Evolutionary conservation across 2,888 invertebrate genomes (phyloP).

Genomic region (Psylliodes chrysocephalus): DNA sequence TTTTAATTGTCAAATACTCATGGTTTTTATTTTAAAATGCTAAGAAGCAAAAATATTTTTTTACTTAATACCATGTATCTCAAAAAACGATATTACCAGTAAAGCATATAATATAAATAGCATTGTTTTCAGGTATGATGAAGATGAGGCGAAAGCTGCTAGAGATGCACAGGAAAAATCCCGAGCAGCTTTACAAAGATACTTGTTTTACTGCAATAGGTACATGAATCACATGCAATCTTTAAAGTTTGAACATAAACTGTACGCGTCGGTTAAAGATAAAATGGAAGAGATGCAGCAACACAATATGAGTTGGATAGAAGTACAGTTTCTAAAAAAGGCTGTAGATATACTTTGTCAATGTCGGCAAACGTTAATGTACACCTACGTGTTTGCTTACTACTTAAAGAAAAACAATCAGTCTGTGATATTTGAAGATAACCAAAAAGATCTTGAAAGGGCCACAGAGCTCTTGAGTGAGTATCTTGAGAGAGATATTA

Average conservation of each 20-base stretch:
- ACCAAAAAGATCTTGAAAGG: conserved; percentile 97
- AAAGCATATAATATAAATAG: too few relatives aligned
- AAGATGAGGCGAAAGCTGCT: conserved; percentile 96
- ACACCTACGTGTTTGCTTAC: conserved; percentile 99
- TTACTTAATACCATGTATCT: too few relatives aligned
- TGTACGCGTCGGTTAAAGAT: conserved; percentile 94
- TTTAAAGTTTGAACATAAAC: conserved; percentile 96
- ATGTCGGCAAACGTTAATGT: conserved; percentile 98
- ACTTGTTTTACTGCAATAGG: conserved; percentile 93
- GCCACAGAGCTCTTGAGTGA: conserved; percentile 99
- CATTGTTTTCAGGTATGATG: conserved; percentile 91
- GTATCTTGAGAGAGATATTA: conserved; percentile 97
- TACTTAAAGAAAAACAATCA: conserved; percentile 98
- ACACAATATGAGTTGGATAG: conserved; percentile 99
- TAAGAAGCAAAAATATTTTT: too few relatives aligned
- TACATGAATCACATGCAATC: conserved; percentile 99
- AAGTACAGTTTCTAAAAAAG: conserved; percentile 98
- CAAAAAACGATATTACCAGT: too few relatives aligned
- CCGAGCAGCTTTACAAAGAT: conserved; percentile 95
- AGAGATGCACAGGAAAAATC: conserved; percentile 96
- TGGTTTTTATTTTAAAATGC: too few relatives aligned
- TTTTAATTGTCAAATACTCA: too few relatives aligned
- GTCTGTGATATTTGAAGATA: conserved; percentile 98
- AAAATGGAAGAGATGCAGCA: conserved; percentile 99
- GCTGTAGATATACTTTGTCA: conserved; percentile 97